A percentile compares a stretch with the other conserved stretches of the same genome.
These are phyloP conservation scores for Manduca sexta DNA, from an alignment of 1,140 invertebrate species.

Conservation along the genomic window DNA sequence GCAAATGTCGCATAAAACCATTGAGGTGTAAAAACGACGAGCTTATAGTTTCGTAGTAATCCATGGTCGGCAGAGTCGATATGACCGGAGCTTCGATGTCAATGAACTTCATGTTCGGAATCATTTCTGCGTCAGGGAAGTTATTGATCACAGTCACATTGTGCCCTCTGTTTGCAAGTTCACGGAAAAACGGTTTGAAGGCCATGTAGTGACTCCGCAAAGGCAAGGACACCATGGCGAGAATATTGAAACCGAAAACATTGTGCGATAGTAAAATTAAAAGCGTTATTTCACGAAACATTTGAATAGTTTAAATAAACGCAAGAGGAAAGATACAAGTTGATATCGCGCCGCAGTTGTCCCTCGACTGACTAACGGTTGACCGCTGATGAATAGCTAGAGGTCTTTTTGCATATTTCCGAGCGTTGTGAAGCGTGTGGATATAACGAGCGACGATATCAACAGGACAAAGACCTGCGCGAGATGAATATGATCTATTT, in stretches of 20 bases:
- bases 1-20: constrained; percentile 32
- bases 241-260: constrained; percentile 34
- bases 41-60: constrained; percentile 23
- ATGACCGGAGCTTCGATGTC: constrained; percentile 20
- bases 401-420: too few relatives aligned
- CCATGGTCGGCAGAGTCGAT: constrained; percentile 13
- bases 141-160: constrained; percentile 63
- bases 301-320: neutral
- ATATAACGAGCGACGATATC: too few relatives aligned
- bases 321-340: neutral
- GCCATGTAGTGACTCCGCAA: constrained; percentile 64
- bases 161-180: constrained; percentile 59
- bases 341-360: neutral
- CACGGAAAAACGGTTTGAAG: constrained; percentile 51
- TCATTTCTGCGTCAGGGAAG: constrained; percentile 34
- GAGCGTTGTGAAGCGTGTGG: too few relatives aligned
- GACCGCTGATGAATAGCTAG: neutral
- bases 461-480: too few relatives aligned
- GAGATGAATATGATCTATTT: too few relatives aligned
- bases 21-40: constrained; percentile 19
- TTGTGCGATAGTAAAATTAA: constrained; percentile 1
- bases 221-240: constrained; percentile 49
- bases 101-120: constrained; percentile 40
- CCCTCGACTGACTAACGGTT: neutral
- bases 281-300: neutral